phyloP scores from a whole-genome alignment of 1,140 invertebrate species.

The Colletes gigas region DNA sequence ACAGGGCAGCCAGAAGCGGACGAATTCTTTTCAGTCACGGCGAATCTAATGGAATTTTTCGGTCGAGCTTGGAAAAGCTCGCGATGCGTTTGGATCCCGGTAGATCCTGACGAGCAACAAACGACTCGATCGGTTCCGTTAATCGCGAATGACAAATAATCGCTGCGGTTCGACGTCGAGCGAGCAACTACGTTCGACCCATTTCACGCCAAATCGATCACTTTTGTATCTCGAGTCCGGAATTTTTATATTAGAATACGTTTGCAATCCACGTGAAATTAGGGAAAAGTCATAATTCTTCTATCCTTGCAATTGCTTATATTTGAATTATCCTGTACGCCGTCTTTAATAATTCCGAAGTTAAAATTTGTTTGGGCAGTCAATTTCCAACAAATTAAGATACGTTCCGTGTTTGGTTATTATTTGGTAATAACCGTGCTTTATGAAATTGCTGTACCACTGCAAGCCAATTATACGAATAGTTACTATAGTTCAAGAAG shows the following conservation, averaged over 20 bases:
- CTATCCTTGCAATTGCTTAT: no score
- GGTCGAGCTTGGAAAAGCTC: neutral
- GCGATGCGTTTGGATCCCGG: neutral
- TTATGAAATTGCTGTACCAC: neutral
- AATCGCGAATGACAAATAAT: conserved; percentile 6
- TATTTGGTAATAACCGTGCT: neutral
- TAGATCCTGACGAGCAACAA: neutral
- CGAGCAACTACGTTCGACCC: neutral
- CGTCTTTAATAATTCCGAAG: no score
- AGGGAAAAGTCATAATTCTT: no score
- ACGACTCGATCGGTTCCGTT: neutral
- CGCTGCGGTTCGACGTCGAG: neutral
- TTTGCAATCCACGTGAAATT: no score
- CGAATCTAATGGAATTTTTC: conserved; percentile 8
- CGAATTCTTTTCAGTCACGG: neutral
- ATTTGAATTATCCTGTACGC: no score
- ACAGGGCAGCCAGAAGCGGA: neutral
- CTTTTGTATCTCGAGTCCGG: neutral
- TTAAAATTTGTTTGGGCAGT: no score
- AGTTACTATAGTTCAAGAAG: neutral
- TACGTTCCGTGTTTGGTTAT: neutral
- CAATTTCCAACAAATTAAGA: no score
- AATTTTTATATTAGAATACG: neutral
- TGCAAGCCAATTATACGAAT: no score
- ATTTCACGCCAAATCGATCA: neutral